Conservation (phyloP, 2,888 invertebrate species). For the Ochropleura plecta region DNA sequence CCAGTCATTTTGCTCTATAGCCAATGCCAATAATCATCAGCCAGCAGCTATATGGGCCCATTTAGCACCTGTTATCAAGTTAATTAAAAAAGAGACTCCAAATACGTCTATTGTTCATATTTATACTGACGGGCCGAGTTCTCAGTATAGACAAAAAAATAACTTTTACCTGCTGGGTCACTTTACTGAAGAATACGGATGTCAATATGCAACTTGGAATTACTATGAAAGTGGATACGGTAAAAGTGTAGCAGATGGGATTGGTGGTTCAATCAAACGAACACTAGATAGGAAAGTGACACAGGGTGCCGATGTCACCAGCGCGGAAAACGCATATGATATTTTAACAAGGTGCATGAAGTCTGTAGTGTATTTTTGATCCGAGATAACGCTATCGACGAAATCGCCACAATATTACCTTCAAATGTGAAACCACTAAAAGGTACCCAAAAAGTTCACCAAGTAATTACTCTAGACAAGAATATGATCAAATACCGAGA, state of each 20-base stretch:
- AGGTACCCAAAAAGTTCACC: no score
- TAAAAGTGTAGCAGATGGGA: neutral
- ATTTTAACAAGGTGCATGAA: no score
- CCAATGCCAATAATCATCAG: neutral
- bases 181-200: conserved; percentile 3
- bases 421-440: no score
- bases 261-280: no score
- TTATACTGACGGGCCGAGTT: neutral
- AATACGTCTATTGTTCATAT: neutral
- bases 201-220: conserved; percentile 2
- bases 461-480: no score
- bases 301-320: no score
- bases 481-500: conserved; percentile 3
- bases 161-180: conserved; percentile 8
- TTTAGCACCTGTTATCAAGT: neutral
- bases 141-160: conserved; percentile 5
- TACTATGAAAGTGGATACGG: neutral
- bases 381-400: no score
- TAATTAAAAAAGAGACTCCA: conserved; percentile 1
- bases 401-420: no score
- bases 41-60: neutral
- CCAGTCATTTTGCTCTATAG: neutral
- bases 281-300: neutral
- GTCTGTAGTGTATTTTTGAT: no score
- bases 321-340: no score